phyloP scores from a whole-genome alignment of 2,113 vertebrate genomes.

The Gallinago undulata region DNA sequence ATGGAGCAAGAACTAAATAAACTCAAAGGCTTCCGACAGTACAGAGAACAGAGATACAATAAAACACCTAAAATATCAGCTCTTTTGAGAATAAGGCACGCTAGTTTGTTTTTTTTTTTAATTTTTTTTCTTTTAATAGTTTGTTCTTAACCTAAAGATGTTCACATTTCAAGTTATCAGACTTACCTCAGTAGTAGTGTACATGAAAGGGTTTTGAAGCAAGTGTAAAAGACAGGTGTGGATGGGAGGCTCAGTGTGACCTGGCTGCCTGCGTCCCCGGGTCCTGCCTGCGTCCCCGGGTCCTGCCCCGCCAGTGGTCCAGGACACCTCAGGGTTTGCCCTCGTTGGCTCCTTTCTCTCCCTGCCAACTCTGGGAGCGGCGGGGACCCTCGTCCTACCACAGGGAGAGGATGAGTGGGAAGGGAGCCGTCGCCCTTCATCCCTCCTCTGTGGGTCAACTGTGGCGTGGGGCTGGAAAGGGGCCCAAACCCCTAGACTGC shows the following conservation, averaged over 20 bases:
- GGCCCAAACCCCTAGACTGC: background rate
- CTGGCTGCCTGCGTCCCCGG: background rate
- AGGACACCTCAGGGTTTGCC: background rate
- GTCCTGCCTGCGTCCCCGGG: background rate
- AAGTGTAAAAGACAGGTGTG: conserved; percentile 2
- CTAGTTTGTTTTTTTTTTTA: background rate
- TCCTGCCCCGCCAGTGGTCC: background rate
- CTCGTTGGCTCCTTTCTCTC: background rate
- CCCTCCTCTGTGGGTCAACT: background rate
- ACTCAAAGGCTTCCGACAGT: conserved; percentile 67
- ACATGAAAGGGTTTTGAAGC: conserved; percentile 77
- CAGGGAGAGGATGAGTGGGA: background rate
- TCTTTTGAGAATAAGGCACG: conserved; percentile 75
- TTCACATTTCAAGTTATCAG: conserved; percentile 84
- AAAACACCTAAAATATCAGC: conserved; percentile 72
- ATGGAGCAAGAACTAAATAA: conserved; percentile 74
- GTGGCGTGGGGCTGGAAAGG: background rate
- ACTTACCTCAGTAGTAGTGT: conserved; percentile 82
- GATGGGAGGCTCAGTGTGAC: background rate
- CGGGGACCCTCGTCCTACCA: background rate
- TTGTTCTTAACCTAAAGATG: conserved; percentile 83
- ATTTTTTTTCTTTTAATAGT: conserved; percentile 62
- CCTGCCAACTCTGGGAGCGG: background rate
- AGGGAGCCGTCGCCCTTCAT: background rate
- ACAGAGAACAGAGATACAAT: conserved; percentile 69